Conservation (phyloP, 2,113 vertebrate species). For the Phalacrocorax pelagicus region DNA sequence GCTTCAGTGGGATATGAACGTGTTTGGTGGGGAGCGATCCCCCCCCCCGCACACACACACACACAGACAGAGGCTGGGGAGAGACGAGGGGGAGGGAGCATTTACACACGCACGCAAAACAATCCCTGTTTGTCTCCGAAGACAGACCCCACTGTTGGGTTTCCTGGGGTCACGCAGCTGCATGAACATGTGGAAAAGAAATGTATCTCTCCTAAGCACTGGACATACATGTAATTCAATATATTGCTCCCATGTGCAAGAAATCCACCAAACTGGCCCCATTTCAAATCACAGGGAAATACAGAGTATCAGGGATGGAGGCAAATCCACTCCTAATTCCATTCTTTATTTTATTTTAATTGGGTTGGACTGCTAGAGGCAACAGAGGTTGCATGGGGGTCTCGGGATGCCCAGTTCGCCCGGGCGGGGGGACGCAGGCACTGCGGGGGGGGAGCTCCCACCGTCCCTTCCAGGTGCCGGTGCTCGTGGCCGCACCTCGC, state of each 20-base stretch:
- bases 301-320: not conserved
- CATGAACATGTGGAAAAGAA: conserved; percentile 71
- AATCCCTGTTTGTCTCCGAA: conserved; percentile 58
- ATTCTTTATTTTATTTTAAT: not conserved
- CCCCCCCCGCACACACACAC: not conserved
- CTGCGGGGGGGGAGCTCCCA: not conserved
- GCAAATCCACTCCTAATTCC: not conserved
- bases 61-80: not conserved
- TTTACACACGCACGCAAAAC: conserved; percentile 20
- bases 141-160: conserved; percentile 65
- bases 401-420: rapidly evolving
- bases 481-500: no score
- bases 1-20: not conserved
- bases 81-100: not conserved
- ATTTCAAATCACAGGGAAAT: conserved; percentile 22
- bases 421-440: not conserved
- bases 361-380: not conserved
- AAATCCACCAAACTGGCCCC: conserved; percentile 56
- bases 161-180: conserved; percentile 73
- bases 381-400: rapidly evolving
- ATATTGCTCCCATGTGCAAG: conserved; percentile 67
- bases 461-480: not conserved
- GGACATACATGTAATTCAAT: conserved; percentile 65
- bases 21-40: not conserved
- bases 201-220: conserved; percentile 45